Evolutionary conservation across 1,140 invertebrate genomes (phyloP).

Genomic region (Portunus trituberculatus): DNA sequence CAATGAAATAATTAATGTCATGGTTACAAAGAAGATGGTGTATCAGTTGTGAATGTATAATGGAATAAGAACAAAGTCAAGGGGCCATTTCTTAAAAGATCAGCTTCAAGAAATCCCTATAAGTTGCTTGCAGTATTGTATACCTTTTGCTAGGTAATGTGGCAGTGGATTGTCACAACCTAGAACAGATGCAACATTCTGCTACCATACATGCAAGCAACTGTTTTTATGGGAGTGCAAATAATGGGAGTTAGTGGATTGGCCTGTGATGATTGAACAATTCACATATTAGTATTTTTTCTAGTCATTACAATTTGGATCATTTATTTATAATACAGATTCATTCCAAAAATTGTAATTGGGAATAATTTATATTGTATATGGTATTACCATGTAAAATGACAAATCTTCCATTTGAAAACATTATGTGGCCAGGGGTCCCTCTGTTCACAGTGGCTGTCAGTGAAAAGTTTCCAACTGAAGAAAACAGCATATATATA

Average conservation of each 20-base stretch:
- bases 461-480: constrained; percentile 32
- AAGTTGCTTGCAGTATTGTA: constrained; percentile 45
- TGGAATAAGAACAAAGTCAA: constrained; percentile 68
- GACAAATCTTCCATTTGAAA: constrained; percentile 70
- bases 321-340: constrained; percentile 71
- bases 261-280: constrained; percentile 76
- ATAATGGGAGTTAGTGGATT: constrained; percentile 67
- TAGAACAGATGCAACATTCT: constrained; percentile 46
- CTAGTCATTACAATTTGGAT: constrained; percentile 76
- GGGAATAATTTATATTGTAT: constrained; percentile 72
- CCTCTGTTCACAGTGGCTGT: constrained; percentile 60
- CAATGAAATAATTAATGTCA: constrained; percentile 46
- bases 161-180: constrained; percentile 41
- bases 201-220: constrained; percentile 61
- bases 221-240: constrained; percentile 57
- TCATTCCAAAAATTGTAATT: constrained; percentile 76
- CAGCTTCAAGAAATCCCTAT: constrained; percentile 63
- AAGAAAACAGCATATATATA: not conserved
- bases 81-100: constrained; percentile 59
- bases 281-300: constrained; percentile 75
- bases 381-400: constrained; percentile 73
- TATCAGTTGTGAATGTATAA: constrained; percentile 59
- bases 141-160: constrained; percentile 41
- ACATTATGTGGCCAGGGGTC: constrained; percentile 68
- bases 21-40: constrained; percentile 47